Conservation (phyloP, 2,888 invertebrate species). For the Rotaria sp. region DNA sequence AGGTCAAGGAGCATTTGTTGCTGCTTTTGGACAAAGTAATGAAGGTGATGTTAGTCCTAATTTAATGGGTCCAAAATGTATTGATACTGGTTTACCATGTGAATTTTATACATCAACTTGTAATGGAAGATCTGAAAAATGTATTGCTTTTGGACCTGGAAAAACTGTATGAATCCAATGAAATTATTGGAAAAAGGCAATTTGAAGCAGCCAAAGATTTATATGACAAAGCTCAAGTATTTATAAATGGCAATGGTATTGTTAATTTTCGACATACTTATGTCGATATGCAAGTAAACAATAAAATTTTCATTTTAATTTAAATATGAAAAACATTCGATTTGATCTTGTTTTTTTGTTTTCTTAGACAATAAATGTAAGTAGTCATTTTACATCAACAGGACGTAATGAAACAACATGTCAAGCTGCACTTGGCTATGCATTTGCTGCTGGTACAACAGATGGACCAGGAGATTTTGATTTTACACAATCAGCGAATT, state of each 20-base stretch:
- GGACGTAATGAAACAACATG: conserved; percentile 66
- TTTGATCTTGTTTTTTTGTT: background rate
- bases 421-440: conserved; percentile 82
- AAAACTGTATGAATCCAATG: conserved; percentile 81
- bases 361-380: background rate
- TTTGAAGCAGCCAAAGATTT: conserved; percentile 66
- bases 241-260: background rate
- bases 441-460: conserved; percentile 66
- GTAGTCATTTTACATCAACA: conserved; percentile 33
- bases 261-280: conserved; percentile 23
- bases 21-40: conserved; percentile 81
- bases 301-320: background rate
- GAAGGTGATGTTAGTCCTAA: conserved; percentile 90
- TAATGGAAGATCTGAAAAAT: conserved; percentile 62
- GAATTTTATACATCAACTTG: conserved; percentile 70
- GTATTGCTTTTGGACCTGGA: conserved; percentile 81
- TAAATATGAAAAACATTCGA: background rate
- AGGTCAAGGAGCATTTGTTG: conserved; percentile 71
- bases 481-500: conserved; percentile 45
- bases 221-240: conserved; percentile 41
- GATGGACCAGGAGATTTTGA: conserved; percentile 53
- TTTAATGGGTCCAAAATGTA: conserved; percentile 72
- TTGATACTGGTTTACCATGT: conserved; percentile 68
- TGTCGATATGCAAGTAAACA: background rate
- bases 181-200: conserved; percentile 74